These are phyloP conservation scores for Pygoscelis adeliae DNA, from an alignment of 2,113 vertebrate species.

Conservation along the genomic window DNA sequence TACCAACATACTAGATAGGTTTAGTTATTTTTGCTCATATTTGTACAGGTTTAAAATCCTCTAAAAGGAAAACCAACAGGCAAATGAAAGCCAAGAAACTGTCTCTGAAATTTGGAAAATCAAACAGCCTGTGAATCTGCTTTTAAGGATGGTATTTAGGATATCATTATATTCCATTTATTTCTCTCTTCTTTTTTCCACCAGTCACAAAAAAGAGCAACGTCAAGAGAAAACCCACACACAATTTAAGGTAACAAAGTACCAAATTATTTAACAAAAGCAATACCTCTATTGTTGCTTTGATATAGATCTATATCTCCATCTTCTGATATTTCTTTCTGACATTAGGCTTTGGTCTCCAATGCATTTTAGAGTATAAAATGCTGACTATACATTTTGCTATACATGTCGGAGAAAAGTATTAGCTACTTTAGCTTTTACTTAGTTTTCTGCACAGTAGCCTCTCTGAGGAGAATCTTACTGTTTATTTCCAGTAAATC, in stretches of 20 bases:
- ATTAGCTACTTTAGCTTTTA: not conserved
- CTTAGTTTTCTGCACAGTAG: not conserved
- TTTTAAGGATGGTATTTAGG: not conserved
- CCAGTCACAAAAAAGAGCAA: not conserved
- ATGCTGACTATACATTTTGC: not conserved
- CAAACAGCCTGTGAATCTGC: not conserved
- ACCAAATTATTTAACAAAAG: not conserved
- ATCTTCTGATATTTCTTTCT: not conserved
- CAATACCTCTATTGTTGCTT: not conserved
- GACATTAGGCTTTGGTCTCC: not conserved
- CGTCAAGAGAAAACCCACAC: not conserved
- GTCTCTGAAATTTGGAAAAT: not conserved
- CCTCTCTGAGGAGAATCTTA: not conserved
- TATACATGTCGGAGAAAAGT: not conserved
- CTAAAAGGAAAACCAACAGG: not conserved
- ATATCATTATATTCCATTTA: not conserved
- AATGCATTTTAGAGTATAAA: not conserved
- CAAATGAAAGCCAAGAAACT: not conserved
- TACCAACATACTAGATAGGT: not conserved
- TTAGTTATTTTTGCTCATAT: not conserved
- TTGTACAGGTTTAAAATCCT: not conserved
- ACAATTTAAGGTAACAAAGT: not conserved
- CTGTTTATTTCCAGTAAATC: not conserved
- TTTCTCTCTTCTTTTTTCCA: not conserved
- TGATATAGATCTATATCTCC: not conserved